Percentiles rank a stretch among this genome's conserved stretches.
phyloP scores from a whole-genome alignment of 2,113 vertebrate genomes.

The Orthochromis malagaraziensis region DNA sequence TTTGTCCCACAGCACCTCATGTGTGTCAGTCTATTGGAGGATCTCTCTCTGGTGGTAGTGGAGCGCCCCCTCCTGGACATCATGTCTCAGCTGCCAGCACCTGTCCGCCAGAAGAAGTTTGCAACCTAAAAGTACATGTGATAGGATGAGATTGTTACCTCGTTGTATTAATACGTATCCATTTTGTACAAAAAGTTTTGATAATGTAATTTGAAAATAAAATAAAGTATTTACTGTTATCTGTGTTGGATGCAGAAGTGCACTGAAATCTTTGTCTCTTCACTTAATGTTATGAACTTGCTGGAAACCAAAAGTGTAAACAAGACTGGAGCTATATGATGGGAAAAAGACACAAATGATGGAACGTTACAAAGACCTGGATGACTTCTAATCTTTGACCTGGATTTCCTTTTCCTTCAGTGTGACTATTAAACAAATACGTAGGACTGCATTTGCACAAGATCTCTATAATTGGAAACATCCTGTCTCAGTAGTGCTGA shows the following conservation, averaged over 20 bases:
- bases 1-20: constrained; percentile 75
- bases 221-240: neutral
- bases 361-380: neutral
- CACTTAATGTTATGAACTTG: neutral
- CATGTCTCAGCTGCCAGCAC: constrained; percentile 80
- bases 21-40: constrained; percentile 77
- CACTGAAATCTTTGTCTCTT: neutral
- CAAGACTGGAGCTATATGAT: neutral
- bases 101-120: constrained; percentile 89
- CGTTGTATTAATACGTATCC: neutral
- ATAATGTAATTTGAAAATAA: constrained; percentile 21
- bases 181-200: constrained; percentile 5
- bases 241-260: neutral
- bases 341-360: neutral
- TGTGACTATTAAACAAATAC: neutral
- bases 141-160: neutral
- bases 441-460: neutral
- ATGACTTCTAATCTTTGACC: neutral
- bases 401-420: neutral
- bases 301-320: neutral
- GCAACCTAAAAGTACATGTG: constrained; percentile 75
- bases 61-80: constrained; percentile 87
- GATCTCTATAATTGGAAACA: neutral
- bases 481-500: neutral
- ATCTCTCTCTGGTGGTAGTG: constrained; percentile 83